A percentile compares a stretch with the other conserved stretches of the same genome.
Evolutionary conservation across 2,113 vertebrate genomes (phyloP).

Genomic region (Nanorana parkeri): DNA sequence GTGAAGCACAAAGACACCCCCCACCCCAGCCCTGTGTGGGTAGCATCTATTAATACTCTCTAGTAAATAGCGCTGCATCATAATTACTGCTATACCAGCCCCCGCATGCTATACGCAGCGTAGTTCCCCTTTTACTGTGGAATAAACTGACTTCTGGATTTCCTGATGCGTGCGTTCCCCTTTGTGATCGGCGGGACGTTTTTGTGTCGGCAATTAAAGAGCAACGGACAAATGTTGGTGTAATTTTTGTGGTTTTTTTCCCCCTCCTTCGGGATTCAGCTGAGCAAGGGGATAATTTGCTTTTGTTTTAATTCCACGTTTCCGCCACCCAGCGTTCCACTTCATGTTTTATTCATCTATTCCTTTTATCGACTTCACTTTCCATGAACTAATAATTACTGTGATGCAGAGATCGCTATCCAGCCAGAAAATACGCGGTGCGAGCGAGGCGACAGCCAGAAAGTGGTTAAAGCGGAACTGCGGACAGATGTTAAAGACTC

Average conservation of each 20-base stretch:
- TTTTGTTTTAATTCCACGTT: too few species aligned
- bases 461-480: not conserved
- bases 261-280: not conserved
- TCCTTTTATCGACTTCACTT: not conserved
- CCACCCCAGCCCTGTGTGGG: not conserved
- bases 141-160: not conserved
- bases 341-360: not conserved
- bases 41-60: constrained; percentile 29
- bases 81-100: not conserved
- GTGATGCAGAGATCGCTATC: not conserved
- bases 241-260: not conserved
- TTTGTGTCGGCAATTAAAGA: not conserved
- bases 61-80: not conserved
- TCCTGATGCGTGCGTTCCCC: not conserved
- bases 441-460: not conserved
- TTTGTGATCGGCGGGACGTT: not conserved
- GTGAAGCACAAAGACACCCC: not conserved
- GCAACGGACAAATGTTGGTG: not conserved
- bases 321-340: too few species aligned
- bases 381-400: not conserved
- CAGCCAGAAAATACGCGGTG: too few species aligned
- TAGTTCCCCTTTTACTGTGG: constrained; percentile 1
- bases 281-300: not conserved
- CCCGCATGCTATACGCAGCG: not conserved
- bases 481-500: too few species aligned